Evolutionary conservation across 2,113 vertebrate genomes (phyloP), one percentile per base, ranked within the genome.

Genomic region (Nothobranchius furzeri): DNA sequence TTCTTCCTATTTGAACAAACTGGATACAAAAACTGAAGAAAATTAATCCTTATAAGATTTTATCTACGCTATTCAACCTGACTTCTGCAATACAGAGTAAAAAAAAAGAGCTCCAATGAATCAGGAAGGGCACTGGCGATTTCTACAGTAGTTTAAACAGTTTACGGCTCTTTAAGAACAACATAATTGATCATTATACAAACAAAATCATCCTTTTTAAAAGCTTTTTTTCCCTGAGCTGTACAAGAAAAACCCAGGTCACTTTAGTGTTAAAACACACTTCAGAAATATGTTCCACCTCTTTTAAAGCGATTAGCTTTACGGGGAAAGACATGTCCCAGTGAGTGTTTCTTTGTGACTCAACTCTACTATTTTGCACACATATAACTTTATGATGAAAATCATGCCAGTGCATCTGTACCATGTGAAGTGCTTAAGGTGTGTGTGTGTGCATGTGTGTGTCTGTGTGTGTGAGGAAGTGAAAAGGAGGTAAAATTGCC

Each of bases 181-280:
- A 36, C 48, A 61, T 13, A 65, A 74, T 45, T 65, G 66, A 65
- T 56, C 56, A 52, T 56, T 79, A 75, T 30, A 71, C 56, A 68
- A 65, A 35, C 17, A 70, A 42, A 55, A 9, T 6, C 12, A 30
- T 9, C 9, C 13, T 53, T 53, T 14, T 25, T 24, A 53, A 45
- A 20, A 3, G 6, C 4, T 13, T 24, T 48, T 48, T 51, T 58
- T 40, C 61, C 45, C 4, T 10, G 42, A 47, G 46, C 30, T 30
- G 30, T 30, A 51, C 37, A 17, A 13, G 51, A 59, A 46, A 42
- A 64, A 57, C 53, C 25, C 46, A 6, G 47, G n/a, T 2, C 15
- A 17, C 46, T 51, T 49, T 12, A 30, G 15, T 42, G 30, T 43
- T 30, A 42, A 40, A 9, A 48, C 64, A 67, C 50, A 57, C 52